phyloP scores from a whole-genome alignment of 2,113 vertebrate species.

The Pyxicephalus adspersus region DNA sequence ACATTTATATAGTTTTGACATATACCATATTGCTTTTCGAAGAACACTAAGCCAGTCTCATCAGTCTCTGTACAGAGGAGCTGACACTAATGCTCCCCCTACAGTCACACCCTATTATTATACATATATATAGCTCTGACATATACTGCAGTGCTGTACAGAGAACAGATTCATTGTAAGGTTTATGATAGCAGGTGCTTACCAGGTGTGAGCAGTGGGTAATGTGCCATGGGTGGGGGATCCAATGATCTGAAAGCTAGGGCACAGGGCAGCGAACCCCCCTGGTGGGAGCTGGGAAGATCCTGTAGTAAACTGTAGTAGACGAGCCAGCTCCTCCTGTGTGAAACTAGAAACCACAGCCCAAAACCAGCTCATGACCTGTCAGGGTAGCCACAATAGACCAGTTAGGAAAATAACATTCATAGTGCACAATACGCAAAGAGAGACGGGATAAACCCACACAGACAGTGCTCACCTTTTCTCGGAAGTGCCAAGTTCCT shows the following conservation, averaged over 20 bases:
- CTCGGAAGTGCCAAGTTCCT: constrained; percentile 96
- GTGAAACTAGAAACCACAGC: constrained; percentile 96
- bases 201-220: constrained; percentile 98
- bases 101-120: too few relatives aligned
- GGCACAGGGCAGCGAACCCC: constrained; percentile 94
- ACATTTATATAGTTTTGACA: too few relatives aligned
- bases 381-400: neutral
- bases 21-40: too few relatives aligned
- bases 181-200: constrained; percentile 57
- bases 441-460: too few relatives aligned
- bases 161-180: too few relatives aligned
- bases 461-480: constrained; percentile 78
- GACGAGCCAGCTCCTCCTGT: constrained; percentile 93
- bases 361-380: constrained; percentile 99
- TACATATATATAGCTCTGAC: too few relatives aligned
- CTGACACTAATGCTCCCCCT: too few relatives aligned
- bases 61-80: too few relatives aligned
- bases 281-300: constrained; percentile 96
- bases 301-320: constrained; percentile 97
- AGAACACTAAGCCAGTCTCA: too few relatives aligned
- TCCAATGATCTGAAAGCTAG: constrained; percentile 97
- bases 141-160: too few relatives aligned
- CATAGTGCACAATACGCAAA: neutral
- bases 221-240: constrained; percentile 94
- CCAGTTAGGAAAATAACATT: neutral